phyloP scores from a whole-genome alignment of 2,113 vertebrate species.

The Toxostoma redivivum region DNA sequence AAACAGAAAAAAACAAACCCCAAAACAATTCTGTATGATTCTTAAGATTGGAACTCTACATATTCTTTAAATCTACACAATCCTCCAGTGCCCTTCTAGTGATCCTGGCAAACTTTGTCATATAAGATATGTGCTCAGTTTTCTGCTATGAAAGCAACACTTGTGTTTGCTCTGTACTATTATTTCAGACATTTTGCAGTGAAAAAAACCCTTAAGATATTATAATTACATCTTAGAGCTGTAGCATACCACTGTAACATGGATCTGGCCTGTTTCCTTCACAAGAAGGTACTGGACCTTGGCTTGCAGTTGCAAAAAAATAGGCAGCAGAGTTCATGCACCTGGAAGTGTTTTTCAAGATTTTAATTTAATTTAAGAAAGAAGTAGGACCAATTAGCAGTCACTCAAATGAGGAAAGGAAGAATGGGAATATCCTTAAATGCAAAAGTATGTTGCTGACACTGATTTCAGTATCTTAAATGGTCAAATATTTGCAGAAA shows the following conservation, averaged over 20 bases:
- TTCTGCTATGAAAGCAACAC: neutral
- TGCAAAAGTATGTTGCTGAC: neutral
- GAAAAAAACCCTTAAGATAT: neutral
- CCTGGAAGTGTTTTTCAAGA: neutral
- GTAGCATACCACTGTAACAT: neutral
- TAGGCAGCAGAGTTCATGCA: neutral
- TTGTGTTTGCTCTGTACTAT: neutral
- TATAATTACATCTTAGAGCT: neutral
- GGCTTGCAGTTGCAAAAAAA: neutral
- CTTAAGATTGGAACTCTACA: neutral
- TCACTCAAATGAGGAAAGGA: neutral
- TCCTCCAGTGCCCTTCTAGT: neutral
- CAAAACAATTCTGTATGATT: neutral
- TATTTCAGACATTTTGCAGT: neutral
- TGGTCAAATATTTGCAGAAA: neutral
- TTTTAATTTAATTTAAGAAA: neutral
- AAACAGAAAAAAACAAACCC: neutral
- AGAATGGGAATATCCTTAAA: neutral
- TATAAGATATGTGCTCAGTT: neutral
- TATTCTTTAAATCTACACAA: neutral
- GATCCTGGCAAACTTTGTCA: neutral
- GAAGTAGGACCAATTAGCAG: neutral
- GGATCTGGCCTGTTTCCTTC: neutral
- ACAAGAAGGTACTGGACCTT: neutral
- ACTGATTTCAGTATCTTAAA: neutral